phyloP scores from a whole-genome alignment of 2,888 invertebrate species.

The Ceriagrion tenellum region DNA sequence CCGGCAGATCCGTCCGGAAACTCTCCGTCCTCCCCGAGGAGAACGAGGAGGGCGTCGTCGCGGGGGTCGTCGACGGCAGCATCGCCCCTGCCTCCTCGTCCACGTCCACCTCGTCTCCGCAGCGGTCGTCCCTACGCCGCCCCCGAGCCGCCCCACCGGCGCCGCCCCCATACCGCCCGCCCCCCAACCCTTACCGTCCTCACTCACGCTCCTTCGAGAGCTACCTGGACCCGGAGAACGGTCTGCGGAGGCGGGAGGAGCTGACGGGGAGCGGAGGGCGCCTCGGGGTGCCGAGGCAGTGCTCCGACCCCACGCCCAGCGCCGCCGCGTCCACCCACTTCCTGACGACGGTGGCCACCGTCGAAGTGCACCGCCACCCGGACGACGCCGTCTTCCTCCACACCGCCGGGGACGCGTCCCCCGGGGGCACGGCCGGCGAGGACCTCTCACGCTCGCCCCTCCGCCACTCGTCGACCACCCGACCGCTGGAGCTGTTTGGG shows the following conservation, averaged over 20 bases:
- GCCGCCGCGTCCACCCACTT: conserved; percentile 41
- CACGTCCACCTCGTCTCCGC: conserved; percentile 29
- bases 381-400: neutral
- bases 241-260: conserved; percentile 54
- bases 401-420: neutral
- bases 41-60: conserved; percentile 27
- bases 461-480: conserved; percentile 37
- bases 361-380: neutral
- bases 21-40: conserved; percentile 65
- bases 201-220: conserved; percentile 62
- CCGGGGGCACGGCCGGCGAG: neutral
- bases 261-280: conserved; percentile 19
- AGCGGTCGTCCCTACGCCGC: conserved; percentile 22
- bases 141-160: conserved; percentile 32
- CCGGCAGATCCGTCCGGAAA: conserved; percentile 55
- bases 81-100: neutral
- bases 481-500: conserved; percentile 46
- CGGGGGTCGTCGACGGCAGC: neutral
- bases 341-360: neutral
- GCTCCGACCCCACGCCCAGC: conserved; percentile 52
- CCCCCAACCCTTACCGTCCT: conserved; percentile 58
- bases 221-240: conserved; percentile 50
- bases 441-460: conserved; percentile 41
- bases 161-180: conserved; percentile 53
- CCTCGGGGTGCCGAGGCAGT: conserved; percentile 44